Evolutionary conservation across 1,140 invertebrate genomes (phyloP).

Genomic region (Drosophila takahashii): DNA sequence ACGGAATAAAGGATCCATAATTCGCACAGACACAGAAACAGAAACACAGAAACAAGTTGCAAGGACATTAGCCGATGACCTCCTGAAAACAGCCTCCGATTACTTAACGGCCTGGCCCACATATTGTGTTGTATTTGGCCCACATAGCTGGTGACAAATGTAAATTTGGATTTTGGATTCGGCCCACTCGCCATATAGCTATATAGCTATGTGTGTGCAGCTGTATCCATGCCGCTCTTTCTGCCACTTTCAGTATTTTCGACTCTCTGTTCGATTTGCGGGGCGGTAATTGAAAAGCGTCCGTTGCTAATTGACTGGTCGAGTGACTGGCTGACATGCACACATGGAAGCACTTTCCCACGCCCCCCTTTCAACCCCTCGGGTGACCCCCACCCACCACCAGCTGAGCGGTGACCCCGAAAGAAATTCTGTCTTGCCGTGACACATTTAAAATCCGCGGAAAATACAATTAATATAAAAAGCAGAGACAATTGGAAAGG

Average conservation of each 20-base stretch:
- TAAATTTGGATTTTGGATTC: conserved; percentile 32
- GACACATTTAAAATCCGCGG: conserved; percentile 28
- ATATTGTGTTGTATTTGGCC: conserved; percentile 28
- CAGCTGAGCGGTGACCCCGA: conserved; percentile 19
- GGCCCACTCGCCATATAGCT: background rate
- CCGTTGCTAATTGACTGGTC: conserved; percentile 52
- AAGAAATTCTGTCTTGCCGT: conserved; percentile 18
- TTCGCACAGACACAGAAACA: conserved; percentile 1
- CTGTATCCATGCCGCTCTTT: background rate
- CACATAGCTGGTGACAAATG: conserved; percentile 50
- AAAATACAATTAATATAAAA: conserved; percentile 1
- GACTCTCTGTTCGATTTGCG: conserved; percentile 26
- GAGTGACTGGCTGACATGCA: conserved; percentile 51
- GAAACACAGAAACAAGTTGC: background rate
- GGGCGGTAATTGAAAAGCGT: conserved; percentile 51
- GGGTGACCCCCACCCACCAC: background rate
- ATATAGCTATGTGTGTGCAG: no score
- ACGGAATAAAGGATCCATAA: conserved; percentile 9
- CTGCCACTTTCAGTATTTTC: conserved; percentile 1
- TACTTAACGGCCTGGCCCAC: conserved; percentile 35
- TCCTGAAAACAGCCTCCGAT: background rate
- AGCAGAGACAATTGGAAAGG: background rate
- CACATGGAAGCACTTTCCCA: conserved; percentile 47
- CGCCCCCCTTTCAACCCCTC: background rate
- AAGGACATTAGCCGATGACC: conserved; percentile 24